These are phyloP conservation scores for Fabriciana adippe DNA, from an alignment of 2,888 invertebrate species.

Conservation along the genomic window DNA sequence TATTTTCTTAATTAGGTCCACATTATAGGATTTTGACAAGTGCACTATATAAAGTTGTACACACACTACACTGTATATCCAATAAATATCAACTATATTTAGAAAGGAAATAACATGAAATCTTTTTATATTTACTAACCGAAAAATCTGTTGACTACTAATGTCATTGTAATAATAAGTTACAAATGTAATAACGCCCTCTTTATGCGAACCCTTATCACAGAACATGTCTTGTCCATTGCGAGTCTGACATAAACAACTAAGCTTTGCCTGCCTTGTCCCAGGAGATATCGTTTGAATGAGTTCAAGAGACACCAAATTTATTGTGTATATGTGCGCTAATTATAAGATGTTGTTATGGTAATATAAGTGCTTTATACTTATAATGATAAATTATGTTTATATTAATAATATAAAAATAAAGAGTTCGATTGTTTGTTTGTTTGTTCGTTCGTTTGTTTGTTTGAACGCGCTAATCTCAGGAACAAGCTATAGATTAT, in stretches of 20 bases:
- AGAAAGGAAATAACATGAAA: no score
- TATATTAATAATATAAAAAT: no score
- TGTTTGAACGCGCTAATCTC: no score
- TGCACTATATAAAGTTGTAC: no score
- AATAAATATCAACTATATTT: no score
- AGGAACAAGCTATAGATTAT: no score
- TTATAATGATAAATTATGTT: background rate
- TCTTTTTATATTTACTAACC: conserved; percentile 1
- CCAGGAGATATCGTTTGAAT: conserved; percentile 26
- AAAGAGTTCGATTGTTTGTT: no score
- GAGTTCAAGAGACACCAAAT: conserved; percentile 9
- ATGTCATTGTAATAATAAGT: conserved; percentile 6
- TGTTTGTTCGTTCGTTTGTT: no score
- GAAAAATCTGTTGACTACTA: background rate
- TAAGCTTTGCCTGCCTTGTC: conserved; percentile 13
- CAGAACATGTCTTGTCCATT: conserved; percentile 29
- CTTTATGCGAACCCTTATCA: conserved; percentile 28
- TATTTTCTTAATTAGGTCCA: no score
- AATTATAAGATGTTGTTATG: conserved; percentile 8
- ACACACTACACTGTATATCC: no score
- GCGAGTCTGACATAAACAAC: conserved; percentile 28
- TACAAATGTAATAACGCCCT: conserved; percentile 14
- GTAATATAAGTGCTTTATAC: background rate
- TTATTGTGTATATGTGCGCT: conserved; percentile 4
- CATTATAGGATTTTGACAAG: no score